phyloP scores from a whole-genome alignment of 2,113 vertebrate genomes.

The Oryzias melastigma region DNA sequence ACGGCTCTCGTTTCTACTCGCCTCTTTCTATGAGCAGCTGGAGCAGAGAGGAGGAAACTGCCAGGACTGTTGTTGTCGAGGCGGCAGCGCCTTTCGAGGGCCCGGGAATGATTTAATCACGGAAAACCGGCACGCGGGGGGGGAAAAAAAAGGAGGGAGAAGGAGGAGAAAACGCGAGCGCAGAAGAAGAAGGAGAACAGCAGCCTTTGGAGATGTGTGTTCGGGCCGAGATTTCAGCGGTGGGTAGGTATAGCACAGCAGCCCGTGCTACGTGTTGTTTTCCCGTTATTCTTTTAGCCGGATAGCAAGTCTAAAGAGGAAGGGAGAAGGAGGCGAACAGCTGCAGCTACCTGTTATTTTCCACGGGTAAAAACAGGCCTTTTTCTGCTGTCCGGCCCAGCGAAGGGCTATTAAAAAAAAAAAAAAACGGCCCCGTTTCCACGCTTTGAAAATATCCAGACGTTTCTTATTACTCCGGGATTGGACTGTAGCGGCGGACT shows the following conservation, averaged over 20 bases:
- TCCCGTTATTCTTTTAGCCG: constrained; percentile 31
- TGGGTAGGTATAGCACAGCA: constrained; percentile 47
- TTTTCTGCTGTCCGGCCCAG: constrained; percentile 30
- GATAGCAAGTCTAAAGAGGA: neutral
- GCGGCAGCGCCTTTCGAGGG: constrained; percentile 27
- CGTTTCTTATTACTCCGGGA: constrained; percentile 42
- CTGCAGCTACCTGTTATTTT: constrained; percentile 13
- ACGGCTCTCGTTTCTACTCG: constrained; percentile 26
- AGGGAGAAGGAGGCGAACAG: neutral
- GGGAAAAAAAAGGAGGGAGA: constrained; percentile 13
- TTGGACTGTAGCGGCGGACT: constrained; percentile 19
- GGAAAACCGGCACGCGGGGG: constrained; percentile 16
- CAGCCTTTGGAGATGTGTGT: constrained; percentile 69
- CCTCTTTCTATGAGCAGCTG: constrained; percentile 58
- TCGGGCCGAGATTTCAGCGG: constrained; percentile 76
- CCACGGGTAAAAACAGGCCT: constrained; percentile 21
- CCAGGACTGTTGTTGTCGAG: constrained; percentile 51
- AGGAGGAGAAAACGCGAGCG: constrained; percentile 27
- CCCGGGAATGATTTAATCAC: constrained; percentile 57
- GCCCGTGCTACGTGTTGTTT: constrained; percentile 52
- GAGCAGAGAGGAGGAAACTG: constrained; percentile 48
- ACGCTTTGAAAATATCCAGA: constrained; percentile 54
- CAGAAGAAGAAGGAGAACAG: constrained; percentile 26
- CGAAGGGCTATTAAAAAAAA: constrained; percentile 25
- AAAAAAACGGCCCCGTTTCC: constrained; percentile 46